These are phyloP conservation scores for Hydractinia symbiolongicarpus DNA, from an alignment of 30 jellyfish, hydroid and myxozoan genomes.

Conservation along the genomic window DNA sequence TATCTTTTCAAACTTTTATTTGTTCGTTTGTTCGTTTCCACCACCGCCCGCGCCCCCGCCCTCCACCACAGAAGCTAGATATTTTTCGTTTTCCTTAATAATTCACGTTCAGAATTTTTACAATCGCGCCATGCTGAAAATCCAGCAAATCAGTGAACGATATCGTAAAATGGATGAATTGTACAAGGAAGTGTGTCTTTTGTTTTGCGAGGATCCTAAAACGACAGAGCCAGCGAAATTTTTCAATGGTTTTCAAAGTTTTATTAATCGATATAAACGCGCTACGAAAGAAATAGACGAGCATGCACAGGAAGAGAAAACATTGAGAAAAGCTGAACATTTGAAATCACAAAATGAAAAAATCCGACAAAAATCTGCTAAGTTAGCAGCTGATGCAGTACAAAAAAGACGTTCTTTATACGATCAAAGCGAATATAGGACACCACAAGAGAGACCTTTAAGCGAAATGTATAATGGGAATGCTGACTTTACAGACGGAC, in stretches of 20 bases:
- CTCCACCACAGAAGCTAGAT: too few species aligned
- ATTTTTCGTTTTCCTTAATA: constrained; percentile 38
- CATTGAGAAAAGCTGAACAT: constrained; percentile 19
- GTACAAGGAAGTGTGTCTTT: constrained; percentile 69
- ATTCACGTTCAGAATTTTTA: constrained; percentile 50
- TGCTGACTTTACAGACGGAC: neutral
- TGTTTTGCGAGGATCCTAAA: constrained; percentile 83
- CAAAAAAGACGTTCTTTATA: constrained; percentile 9
- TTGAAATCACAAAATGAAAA: constrained; percentile 8
- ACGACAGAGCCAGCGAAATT: constrained; percentile 77
- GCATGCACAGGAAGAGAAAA: constrained; percentile 16
- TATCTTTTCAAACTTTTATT: constrained; percentile 51
- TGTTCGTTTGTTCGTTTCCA: neutral
- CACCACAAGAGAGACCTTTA: neutral
- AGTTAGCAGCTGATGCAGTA: constrained; percentile 1
- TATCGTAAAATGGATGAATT: constrained; percentile 92
- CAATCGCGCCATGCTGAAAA: constrained; percentile 71
- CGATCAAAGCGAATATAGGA: neutral
- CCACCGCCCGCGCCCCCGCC: neutral
- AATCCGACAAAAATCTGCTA: neutral
- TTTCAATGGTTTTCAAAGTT: constrained; percentile 51
- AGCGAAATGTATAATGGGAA: constrained; percentile 8
- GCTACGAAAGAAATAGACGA: constrained; percentile 17
- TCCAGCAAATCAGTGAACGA: constrained; percentile 69
- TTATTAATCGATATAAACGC: constrained; percentile 40